Evolutionary conservation across 92 coral and sea anemone genomes (phyloP), one percentile per base, ranked within the genome.

Genomic region (Bergia sp.): DNA sequence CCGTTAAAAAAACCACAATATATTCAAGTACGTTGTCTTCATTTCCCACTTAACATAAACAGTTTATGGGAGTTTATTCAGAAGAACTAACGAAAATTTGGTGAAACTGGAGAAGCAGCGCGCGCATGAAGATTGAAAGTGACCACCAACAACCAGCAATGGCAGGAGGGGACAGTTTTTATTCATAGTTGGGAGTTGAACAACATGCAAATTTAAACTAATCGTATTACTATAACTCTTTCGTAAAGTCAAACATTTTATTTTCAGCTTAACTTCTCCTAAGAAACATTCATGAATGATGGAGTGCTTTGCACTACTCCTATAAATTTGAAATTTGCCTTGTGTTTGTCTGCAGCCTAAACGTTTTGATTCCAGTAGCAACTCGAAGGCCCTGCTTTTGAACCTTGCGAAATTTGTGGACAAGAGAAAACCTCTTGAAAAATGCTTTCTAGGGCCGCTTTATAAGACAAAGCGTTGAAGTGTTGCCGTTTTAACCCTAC

Each of bases 1-100:
- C 98, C 95, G 90, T 92, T 87, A 88, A 86, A 84, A 90, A 92
- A 80, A 94, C 98, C 95, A 90, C 94, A 90, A 86, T 83, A 90
- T 86, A 89, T 86, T 86, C 90, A 91, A 90, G 94, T 90, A 82
- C 85, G 86, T 49, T 66, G 88, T 86, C 86, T 92, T 89, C 90
- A 89, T 84, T 71, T 84, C 79, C 79, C 87, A 69, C 90, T 92
- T 81, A 86, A 57, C 90, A 49, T 58, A 21, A 18, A 58, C 37
- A 58, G 86, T 58, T 81, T 83, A 67, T 44, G 67, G 87, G 79
- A 53, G 78, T 67, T 55, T 43, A 13, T 73, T 65, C 53, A 58
- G 49, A 47, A 11, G 42, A 65, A 20, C 50, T 37, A 65, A 23
- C 67, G 42, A 73, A 49, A 49, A 39, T 55, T 71, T 67, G 43